Evolutionary conservation across 2,113 vertebrate species (phyloP).

Genomic region (Bolborhynchus lineola): DNA sequence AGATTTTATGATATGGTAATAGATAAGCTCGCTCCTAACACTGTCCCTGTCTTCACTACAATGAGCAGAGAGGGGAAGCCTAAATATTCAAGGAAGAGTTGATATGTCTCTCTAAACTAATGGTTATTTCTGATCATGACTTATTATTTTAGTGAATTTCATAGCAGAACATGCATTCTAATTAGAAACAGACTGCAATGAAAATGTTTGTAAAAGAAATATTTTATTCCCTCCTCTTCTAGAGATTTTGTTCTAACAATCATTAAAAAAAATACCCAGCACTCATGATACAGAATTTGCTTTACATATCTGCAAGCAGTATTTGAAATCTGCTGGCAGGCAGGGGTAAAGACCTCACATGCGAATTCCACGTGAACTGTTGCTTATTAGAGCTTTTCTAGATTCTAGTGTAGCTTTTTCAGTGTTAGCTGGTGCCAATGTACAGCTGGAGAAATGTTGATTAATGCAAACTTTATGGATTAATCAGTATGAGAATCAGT

Average conservation of each 20-base stretch:
- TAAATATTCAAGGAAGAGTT: background rate
- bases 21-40: background rate
- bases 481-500: conserved; percentile 17
- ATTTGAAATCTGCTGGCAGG: background rate
- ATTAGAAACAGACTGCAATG: background rate
- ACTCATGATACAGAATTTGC: background rate
- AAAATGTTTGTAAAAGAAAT: background rate
- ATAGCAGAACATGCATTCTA: background rate
- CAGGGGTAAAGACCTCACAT: background rate
- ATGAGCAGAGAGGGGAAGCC: background rate
- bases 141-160: background rate
- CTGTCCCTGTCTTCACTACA: background rate
- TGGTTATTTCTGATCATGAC: background rate
- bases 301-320: background rate
- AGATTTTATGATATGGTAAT: background rate
- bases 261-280: background rate
- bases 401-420: background rate
- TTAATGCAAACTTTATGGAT: conserved; percentile 35
- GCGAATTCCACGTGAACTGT: background rate
- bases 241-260: background rate
- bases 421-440: background rate
- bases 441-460: background rate
- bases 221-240: background rate
- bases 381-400: conserved; percentile 6
- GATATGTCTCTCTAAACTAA: background rate